Evolutionary conservation across 1,140 invertebrate genomes (phyloP).

Genomic region (Sitobion miscanthi): DNA sequence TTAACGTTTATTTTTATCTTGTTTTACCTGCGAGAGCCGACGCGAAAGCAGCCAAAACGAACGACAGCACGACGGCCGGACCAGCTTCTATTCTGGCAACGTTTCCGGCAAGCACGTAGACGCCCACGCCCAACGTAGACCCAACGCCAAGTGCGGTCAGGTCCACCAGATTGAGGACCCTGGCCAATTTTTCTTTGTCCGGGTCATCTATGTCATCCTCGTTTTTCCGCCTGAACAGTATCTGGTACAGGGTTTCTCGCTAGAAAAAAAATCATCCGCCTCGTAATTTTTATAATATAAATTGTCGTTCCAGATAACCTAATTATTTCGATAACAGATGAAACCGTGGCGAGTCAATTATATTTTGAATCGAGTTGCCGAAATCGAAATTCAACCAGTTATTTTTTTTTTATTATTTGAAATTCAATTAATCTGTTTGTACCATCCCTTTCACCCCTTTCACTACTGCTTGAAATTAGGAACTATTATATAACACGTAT

Average conservation of each 20-base stretch:
- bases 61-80: constrained; percentile 85
- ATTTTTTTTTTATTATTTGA: background rate
- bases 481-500: background rate
- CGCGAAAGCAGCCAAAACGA: constrained; percentile 85
- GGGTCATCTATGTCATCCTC: background rate
- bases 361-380: background rate
- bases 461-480: background rate
- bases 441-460: background rate
- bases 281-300: background rate
- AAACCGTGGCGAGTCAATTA: background rate
- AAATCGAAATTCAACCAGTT: background rate
- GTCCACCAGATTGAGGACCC: constrained; percentile 81
- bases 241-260: constrained; percentile 52
- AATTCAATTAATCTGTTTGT: background rate
- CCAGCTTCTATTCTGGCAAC: constrained; percentile 85
- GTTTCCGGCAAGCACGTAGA: constrained; percentile 88
- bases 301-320: background rate
- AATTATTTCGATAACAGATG: background rate
- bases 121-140: constrained; percentile 86
- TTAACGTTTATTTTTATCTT: background rate
- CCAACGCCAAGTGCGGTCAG: constrained; percentile 85
- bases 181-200: constrained; percentile 66
- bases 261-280: background rate
- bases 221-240: constrained; percentile 57
- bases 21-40: constrained; percentile 83